phyloP scores from a whole-genome alignment of 2,888 invertebrate species.

The Drosophila neutralis region DNA sequence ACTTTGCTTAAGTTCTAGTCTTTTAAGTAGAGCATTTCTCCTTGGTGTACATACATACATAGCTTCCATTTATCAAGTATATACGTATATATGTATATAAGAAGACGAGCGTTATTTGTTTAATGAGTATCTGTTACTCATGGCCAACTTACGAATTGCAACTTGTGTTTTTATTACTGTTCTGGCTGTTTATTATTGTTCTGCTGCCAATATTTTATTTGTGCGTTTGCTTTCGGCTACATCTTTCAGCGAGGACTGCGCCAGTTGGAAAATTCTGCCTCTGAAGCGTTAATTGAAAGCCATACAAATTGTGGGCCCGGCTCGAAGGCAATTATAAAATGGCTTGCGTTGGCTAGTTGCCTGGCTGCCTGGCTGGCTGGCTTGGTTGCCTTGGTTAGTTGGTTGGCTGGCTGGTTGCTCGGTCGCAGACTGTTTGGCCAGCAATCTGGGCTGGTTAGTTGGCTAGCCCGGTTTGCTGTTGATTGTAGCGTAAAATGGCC shows the following conservation, averaged over 20 bases:
- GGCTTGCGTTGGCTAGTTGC: conserved; percentile 30
- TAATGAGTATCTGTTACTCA: not conserved
- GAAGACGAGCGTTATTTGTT: not conserved
- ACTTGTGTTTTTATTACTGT: conserved; percentile 46
- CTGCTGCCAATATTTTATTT: conserved; percentile 71
- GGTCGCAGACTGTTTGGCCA: not conserved
- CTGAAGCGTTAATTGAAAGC: conserved; percentile 76
- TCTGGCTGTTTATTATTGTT: conserved; percentile 47
- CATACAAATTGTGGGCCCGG: conserved; percentile 70
- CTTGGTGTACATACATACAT: not conserved
- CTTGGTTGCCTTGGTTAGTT: too few species aligned
- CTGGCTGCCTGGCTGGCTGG: conserved; percentile 13
- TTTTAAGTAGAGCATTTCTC: not conserved
- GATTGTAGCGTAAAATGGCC: conserved; percentile 72
- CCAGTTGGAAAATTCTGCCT: conserved; percentile 26
- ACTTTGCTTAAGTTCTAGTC: not conserved
- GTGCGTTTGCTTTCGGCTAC: conserved; percentile 57
- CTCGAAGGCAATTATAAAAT: conserved; percentile 77
- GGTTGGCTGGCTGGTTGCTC: conserved; percentile 29
- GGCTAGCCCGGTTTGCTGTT: conserved; percentile 47
- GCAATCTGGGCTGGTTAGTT: conserved; percentile 11
- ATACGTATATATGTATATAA: not conserved
- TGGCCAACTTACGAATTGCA: not conserved
- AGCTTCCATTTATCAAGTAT: not conserved
- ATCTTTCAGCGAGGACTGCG: conserved; percentile 42